Conservation (phyloP, 2,113 vertebrate genomes). For the Eolophus roseicapilla region DNA sequence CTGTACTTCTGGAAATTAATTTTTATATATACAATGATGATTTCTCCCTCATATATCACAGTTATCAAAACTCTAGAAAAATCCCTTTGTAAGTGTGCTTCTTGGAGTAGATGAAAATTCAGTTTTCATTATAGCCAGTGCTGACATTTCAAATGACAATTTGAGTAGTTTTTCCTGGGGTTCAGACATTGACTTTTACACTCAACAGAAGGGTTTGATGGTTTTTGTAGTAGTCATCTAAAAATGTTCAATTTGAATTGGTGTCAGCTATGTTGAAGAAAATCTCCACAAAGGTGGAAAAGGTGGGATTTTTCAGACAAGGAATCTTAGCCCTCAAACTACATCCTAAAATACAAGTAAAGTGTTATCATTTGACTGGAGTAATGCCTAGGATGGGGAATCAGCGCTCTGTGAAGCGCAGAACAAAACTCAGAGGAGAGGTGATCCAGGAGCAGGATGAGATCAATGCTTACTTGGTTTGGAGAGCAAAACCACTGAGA, state of each 20-base stretch:
- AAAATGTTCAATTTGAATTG: background rate
- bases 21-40: background rate
- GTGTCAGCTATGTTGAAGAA: background rate
- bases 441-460: background rate
- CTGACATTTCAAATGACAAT: constrained; percentile 12
- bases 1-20: background rate
- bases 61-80: background rate
- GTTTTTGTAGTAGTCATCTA: background rate
- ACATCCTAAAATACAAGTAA: background rate
- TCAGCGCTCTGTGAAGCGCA: background rate
- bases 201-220: background rate
- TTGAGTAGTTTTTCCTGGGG: background rate
- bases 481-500: background rate
- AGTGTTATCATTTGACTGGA: background rate
- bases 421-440: background rate
- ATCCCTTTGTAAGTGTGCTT: background rate
- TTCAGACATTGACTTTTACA: background rate
- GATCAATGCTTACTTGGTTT: background rate
- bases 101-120: background rate
- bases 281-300: background rate
- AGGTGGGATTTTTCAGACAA: background rate
- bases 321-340: background rate
- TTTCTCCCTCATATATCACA: background rate
- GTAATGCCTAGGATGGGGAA: background rate
- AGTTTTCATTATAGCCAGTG: background rate